Evolutionary conservation across 2,797 vertebrate species (phyloP).

Genomic region (Falco cherrug): DNA sequence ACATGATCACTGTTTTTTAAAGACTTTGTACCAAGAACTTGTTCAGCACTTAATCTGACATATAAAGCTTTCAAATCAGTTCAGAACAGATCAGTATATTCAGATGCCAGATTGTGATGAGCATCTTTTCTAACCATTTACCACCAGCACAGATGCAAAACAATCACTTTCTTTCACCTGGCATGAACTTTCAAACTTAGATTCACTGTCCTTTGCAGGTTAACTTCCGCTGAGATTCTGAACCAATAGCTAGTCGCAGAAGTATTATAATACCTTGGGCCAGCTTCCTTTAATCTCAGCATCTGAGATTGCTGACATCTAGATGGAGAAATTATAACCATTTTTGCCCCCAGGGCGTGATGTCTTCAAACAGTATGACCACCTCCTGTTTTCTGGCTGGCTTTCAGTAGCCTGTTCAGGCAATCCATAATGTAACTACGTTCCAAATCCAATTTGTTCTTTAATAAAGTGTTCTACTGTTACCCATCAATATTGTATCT

Average conservation of each 20-base stretch:
- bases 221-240: neutral
- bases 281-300: neutral
- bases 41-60: neutral
- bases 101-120: neutral
- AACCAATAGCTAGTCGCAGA: neutral
- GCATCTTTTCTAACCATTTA: neutral
- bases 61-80: neutral
- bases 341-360: neutral
- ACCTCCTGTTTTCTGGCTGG: neutral
- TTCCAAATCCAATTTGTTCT: slow-evolving; percentile 22
- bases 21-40: neutral
- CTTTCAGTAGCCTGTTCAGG: neutral
- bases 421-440: neutral
- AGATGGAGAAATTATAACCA: neutral
- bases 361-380: neutral
- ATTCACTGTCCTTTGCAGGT: neutral
- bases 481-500: neutral
- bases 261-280: neutral
- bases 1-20: neutral
- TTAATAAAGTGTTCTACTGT: neutral
- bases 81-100: neutral
- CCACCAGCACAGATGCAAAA: neutral
- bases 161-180: neutral
- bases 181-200: neutral
- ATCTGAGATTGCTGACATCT: neutral